Conservation (phyloP, 2,113 vertebrate genomes). For the Centropus unirufus region DNA sequence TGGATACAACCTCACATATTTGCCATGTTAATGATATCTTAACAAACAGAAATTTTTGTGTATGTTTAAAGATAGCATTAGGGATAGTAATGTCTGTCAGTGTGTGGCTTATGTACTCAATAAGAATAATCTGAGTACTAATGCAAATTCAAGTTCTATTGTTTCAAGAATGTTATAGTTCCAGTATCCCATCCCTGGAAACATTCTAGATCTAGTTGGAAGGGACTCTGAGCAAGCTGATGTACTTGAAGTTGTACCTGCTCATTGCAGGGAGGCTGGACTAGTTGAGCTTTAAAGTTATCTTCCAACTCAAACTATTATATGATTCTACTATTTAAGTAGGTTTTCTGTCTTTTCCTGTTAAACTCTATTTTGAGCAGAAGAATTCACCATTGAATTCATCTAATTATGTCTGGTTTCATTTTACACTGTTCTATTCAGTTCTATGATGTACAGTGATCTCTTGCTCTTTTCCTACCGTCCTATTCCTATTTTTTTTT, state of each 20-base stretch:
- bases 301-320: too few relatives aligned
- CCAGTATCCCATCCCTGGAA: background rate
- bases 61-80: background rate
- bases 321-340: background rate
- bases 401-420: background rate
- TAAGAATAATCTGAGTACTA: background rate
- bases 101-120: background rate
- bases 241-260: too few relatives aligned
- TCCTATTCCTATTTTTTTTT: background rate
- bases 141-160: background rate
- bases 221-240: too few relatives aligned
- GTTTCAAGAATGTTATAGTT: background rate
- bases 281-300: too few relatives aligned
- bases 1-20: background rate
- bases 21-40: rapidly evolving
- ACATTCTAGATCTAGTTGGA: too few relatives aligned
- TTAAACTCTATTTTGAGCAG: background rate
- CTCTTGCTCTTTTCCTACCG: background rate
- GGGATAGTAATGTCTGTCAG: background rate
- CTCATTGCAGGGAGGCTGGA: too few relatives aligned
- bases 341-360: background rate
- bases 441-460: background rate
- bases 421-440: background rate
- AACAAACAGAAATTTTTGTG: background rate
- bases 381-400: background rate